Evolutionary conservation across 1,140 invertebrate species (phyloP).

Genomic region (Sycophila sp.): DNA sequence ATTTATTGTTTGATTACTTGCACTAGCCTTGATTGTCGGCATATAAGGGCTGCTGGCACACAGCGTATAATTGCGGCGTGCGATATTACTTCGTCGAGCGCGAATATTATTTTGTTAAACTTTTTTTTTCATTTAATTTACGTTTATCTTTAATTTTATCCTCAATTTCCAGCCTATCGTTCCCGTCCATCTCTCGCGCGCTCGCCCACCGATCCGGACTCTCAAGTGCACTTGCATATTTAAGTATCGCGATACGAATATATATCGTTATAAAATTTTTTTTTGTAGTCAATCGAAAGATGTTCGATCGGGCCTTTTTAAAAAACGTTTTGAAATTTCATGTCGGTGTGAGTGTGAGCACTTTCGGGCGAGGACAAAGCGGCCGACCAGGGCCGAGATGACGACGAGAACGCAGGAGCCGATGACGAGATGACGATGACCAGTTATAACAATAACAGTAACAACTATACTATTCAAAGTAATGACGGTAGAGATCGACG

Average conservation of each 20-base stretch:
- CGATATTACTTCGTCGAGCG: slow-evolving; percentile 3
- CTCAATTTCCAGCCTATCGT: no score
- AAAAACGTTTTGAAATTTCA: background rate
- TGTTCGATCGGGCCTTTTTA: background rate
- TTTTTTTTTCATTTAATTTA: background rate
- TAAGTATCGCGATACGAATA: no score
- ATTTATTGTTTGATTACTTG: slow-evolving; percentile 66
- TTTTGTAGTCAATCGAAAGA: background rate
- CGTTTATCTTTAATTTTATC: no score
- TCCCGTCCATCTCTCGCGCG: slow-evolving; percentile 7
- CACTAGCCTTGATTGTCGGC: slow-evolving; percentile 68
- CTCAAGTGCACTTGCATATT: background rate
- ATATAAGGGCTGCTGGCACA: slow-evolving; percentile 61
- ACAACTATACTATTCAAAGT: slow-evolving; percentile 27
- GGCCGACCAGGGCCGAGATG: background rate
- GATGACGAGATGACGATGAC: slow-evolving; percentile 22
- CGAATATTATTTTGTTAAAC: no score
- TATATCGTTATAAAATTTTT: slow-evolving; percentile 1
- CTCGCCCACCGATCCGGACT: background rate
- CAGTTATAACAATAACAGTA: slow-evolving; percentile 31
- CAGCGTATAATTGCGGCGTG: slow-evolving; percentile 51
- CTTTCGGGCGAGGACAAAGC: background rate
- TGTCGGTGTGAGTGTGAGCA: background rate
- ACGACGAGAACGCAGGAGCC: slow-evolving; percentile 1
- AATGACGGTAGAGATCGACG: background rate